phyloP scores from a whole-genome alignment of 2,113 vertebrate species.

The Aptenodytes forsteri region DNA sequence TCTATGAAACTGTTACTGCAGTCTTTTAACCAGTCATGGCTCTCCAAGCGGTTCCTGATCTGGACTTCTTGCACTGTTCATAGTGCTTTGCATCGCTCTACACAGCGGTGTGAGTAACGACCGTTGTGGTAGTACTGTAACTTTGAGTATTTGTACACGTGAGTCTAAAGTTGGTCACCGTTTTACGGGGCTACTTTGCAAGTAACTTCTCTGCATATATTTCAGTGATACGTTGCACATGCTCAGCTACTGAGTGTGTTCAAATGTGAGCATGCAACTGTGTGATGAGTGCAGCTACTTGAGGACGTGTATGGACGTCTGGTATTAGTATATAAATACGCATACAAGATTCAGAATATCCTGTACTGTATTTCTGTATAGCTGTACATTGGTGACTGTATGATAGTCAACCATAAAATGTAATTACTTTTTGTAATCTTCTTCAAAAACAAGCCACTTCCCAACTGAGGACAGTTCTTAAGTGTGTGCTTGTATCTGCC shows the following conservation, averaged over 20 bases:
- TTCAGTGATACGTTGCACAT: no score
- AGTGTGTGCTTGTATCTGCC: neutral
- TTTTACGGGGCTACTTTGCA: neutral
- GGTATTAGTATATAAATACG: neutral
- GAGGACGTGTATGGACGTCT: accelerated
- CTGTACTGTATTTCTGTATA: neutral
- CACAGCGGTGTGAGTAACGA: neutral
- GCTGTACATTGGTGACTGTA: neutral
- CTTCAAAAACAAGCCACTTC: neutral
- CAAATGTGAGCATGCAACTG: neutral
- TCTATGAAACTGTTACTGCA: neutral
- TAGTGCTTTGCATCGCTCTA: neutral
- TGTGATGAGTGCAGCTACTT: neutral
- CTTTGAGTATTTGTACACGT: accelerated
- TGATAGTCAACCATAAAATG: neutral
- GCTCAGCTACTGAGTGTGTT: neutral
- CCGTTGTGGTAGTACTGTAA: neutral
- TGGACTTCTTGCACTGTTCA: neutral
- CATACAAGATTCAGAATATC: neutral
- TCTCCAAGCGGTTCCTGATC: neutral
- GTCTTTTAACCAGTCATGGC: neutral
- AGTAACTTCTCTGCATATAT: neutral
- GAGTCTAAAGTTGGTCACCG: neutral
- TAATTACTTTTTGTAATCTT: neutral
- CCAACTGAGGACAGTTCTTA: neutral